Conservation (phyloP, 2,113 vertebrate species). For the Strix uralensis region DNA sequence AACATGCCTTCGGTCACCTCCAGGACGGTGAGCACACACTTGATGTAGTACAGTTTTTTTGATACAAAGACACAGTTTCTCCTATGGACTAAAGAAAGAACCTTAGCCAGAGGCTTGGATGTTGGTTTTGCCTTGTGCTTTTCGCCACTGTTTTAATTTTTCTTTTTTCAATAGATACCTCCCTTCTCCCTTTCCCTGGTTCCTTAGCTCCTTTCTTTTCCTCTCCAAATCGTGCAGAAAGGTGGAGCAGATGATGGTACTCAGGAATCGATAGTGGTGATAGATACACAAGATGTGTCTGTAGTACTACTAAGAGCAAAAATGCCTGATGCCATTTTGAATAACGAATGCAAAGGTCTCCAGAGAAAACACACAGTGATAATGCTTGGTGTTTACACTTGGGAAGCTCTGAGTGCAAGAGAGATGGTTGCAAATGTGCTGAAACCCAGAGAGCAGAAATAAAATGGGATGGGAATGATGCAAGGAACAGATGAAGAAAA, state of each 20-base stretch:
- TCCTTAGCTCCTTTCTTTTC: background rate
- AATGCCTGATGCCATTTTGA: background rate
- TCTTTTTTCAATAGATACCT: background rate
- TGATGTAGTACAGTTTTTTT: rapidly evolving
- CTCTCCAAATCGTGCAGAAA: background rate
- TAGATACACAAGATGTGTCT: background rate
- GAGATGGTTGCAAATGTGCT: background rate
- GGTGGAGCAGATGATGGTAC: background rate
- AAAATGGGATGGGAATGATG: background rate
- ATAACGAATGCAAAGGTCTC: background rate
- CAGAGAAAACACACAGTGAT: background rate
- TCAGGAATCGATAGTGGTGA: background rate
- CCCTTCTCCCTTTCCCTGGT: background rate
- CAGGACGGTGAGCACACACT: rapidly evolving
- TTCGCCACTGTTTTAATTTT: background rate
- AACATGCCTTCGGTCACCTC: background rate
- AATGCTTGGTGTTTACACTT: background rate
- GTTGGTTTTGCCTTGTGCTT: background rate
- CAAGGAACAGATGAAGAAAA: background rate
- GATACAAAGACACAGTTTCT: background rate
- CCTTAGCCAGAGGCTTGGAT: background rate
- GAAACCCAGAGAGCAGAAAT: background rate
- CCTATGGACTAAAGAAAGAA: background rate
- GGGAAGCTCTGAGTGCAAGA: background rate
- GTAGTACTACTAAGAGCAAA: background rate